Percentiles rank a stretch among this genome's conserved stretches.
Evolutionary conservation across 2,797 vertebrate species (phyloP).

Genomic region (Bradypodion pumilum): DNA sequence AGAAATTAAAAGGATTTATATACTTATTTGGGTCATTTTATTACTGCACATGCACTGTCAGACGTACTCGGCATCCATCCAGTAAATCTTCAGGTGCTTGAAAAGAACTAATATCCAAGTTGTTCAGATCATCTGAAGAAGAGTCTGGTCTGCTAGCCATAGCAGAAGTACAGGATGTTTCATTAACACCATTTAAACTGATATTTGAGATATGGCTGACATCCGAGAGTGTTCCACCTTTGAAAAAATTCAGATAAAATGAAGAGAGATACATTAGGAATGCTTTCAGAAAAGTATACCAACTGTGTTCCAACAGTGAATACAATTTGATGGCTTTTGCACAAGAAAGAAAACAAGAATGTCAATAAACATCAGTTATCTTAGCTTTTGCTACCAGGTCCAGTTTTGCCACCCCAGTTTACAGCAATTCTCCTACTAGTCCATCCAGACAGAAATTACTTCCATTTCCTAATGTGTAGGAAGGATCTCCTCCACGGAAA

Average conservation of each 20-base stretch:
- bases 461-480: conserved; percentile 2
- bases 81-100: conserved; percentile 87
- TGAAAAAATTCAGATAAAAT: conserved; percentile 45
- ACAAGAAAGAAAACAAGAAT: too few species aligned
- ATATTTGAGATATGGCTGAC: conserved; percentile 93
- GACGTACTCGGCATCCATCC: conserved; percentile 92
- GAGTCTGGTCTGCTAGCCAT: conserved; percentile 80
- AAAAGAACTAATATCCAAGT: conserved; percentile 85
- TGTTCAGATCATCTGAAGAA: conserved; percentile 81
- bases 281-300: background rate
- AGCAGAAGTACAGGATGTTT: conserved; percentile 81
- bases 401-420: too few species aligned
- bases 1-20: background rate
- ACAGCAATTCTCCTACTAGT: too few species aligned
- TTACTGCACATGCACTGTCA: conserved; percentile 12
- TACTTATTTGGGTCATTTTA: background rate
- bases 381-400: too few species aligned
- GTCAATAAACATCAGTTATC: too few species aligned
- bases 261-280: conserved; percentile 3
- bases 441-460: background rate
- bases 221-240: conserved; percentile 82
- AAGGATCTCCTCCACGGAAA: background rate
- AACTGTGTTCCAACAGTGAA: background rate
- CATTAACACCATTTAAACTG: conserved; percentile 82
- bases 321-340: too few species aligned